Conservation (phyloP, 2,113 vertebrate species). For the Callipepla californica region DNA sequence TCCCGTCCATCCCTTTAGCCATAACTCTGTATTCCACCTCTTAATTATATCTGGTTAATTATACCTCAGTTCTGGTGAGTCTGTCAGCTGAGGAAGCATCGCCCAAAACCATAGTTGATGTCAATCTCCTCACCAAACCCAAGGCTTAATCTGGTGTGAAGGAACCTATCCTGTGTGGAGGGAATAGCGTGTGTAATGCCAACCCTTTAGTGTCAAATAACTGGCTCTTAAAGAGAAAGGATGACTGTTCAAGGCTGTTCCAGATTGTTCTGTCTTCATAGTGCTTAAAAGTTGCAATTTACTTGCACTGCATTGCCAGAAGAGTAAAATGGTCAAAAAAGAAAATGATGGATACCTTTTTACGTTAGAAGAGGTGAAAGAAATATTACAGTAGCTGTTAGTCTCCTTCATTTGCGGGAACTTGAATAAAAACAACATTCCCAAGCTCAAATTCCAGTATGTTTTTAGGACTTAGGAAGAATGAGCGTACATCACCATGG, state of each 20-base stretch:
- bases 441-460: constrained; percentile 33
- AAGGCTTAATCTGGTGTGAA: not conserved
- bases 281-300: not conserved
- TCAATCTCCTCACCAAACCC: not conserved
- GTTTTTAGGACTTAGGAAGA: constrained; percentile 55
- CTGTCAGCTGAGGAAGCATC: not conserved
- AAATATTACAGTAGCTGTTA: constrained; percentile 43
- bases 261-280: not conserved
- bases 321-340: not conserved
- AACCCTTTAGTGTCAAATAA: not conserved
- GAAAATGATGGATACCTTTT: not conserved
- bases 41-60: not conserved
- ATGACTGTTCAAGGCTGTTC: not conserved
- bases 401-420: constrained; percentile 61
- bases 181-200: not conserved
- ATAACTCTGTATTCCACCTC: not conserved
- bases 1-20: not conserved
- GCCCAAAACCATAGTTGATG: not conserved
- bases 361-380: not conserved
- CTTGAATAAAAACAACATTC: constrained; percentile 29
- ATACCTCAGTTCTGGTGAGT: not conserved
- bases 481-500: constrained; percentile 3
- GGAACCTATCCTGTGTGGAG: not conserved
- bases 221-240: not conserved
- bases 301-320: not conserved